Base-by-base conservation (phyloP, 1,140 invertebrate genomes). In the Diploscapter pachys region DNA sequence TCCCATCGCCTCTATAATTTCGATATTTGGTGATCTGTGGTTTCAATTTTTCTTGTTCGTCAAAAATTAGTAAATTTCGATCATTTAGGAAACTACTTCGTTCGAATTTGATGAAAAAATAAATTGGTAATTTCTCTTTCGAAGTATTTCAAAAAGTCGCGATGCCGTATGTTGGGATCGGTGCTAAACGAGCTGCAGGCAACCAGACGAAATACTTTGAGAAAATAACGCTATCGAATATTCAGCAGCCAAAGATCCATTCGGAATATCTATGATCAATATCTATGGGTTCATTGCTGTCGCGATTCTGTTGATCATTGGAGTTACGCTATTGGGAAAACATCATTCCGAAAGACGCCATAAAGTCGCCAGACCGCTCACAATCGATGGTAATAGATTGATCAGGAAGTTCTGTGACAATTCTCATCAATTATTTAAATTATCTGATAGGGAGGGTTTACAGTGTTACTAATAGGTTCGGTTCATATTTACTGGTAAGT, bases 151-250 rank as follows among this genome's bases (percentile, higher is more conserved):
- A 31, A 1, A 31, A 31, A 31, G 31, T 31, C 31, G 56, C 4
- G 13, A 74, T 74, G 72, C 72, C 72, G 64, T 74, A 74, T 66
- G 72, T 74, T 48, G 72, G 72, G 49, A 55, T 74, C 50, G 72
- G 72, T 31, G 63, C 65, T 9, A 64, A 74, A 68, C 63, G 62
- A 68, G 62, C 56, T 74, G 11, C 5, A 4, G 11, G 56, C 57
- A 54, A 68, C 11, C 11, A 52, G n/a, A 9, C 5, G 50, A 68
- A 68, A 13, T 5, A 71, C 31, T 31, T 31, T 31, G 31, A 31
- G 31, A 31, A 31, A 31, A 31, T 31, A 31, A 31, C 31, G 31
- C 31, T 31, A 31, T 31, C 31, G 31, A 31, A 68, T 67, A 69
- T 73, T 5, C 73, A 74, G 73, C 63, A 53, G 52, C 63, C 31